Evolutionary conservation across 2,888 invertebrate species (phyloP), one percentile per base, ranked within the genome.

Genomic region (Tridacna gigas): DNA sequence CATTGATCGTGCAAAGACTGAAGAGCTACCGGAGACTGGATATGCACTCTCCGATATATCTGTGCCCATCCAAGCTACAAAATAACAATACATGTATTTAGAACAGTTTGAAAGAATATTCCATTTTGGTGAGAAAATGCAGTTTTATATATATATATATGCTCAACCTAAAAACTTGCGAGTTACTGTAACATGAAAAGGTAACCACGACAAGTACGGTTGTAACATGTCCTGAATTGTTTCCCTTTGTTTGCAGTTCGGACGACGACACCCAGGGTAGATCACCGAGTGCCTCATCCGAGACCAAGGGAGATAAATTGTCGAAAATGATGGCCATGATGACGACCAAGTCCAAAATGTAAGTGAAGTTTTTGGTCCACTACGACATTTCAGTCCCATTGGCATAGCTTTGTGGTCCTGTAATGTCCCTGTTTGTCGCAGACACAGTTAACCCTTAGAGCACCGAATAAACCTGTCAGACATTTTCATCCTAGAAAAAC

Each of bases 281-380:
- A 74, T 80, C 84, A 26, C 76, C 82, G 26, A 82, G 86, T 66
- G 78, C 80, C 20, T 18, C 56, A 12, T 79, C 80, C 0, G 84
- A 87, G 22, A 73, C 77, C 22, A 87, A 84, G 80, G 82, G 84
- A 61, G 86, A 87, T 71, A 87, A 87, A 61, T 75, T 87, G 60
- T 76, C 81, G 26, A 87, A 87, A 75, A 83, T 87, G 87, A 83
- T 85, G 87, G 77, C 66, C 0, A 81, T 87, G 84, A 86, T 86
- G 86, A 81, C 83, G 12, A 83, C 86, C 1, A 86, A 85, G 47
- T 81, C 87, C 13, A 87, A 87, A 83, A 79, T 87, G 87, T 87
- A 73, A 87, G 87, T 85, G 51, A 9, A 15, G 22, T 28, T 63
- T 63, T 22, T 20, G 1, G 18, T 20, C 56, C 56, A 5, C 20